Evolutionary conservation across 2,888 invertebrate genomes (phyloP).

Genomic region (Synanthedon formicaeformis): DNA sequence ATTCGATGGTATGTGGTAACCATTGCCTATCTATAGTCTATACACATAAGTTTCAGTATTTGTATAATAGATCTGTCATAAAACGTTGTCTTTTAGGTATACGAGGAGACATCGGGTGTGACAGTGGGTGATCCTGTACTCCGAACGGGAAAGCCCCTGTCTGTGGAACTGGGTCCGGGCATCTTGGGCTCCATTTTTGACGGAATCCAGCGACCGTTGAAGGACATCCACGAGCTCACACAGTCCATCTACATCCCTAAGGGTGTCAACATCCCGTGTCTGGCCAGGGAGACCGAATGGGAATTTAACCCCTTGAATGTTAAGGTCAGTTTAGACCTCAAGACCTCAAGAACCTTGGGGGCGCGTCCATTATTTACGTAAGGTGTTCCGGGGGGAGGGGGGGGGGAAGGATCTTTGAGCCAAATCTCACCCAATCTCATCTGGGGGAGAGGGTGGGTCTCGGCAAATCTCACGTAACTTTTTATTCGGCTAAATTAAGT

Average conservation of each 20-base stretch:
- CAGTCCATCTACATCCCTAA: slow-evolving; percentile 99
- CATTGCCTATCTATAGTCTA: too few relatives aligned
- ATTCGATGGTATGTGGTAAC: too few relatives aligned
- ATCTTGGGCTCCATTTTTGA: slow-evolving; percentile 99
- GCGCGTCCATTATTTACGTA: too few relatives aligned
- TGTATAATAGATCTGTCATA: too few relatives aligned
- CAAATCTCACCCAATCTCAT: too few relatives aligned
- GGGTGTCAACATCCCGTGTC: slow-evolving; percentile 94
- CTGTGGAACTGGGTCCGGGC: slow-evolving; percentile 98
- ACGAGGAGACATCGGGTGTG: slow-evolving; percentile 97
- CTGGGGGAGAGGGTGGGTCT: too few relatives aligned
- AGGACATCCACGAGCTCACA: slow-evolving; percentile 94
- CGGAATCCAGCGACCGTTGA: slow-evolving; percentile 98
- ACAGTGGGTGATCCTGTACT: slow-evolving; percentile 99
- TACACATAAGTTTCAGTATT: too few relatives aligned
- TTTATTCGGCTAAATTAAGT: too few relatives aligned
- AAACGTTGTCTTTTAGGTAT: slow-evolving; percentile 70
- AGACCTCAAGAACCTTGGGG: too few relatives aligned
- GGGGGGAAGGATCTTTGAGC: too few relatives aligned
- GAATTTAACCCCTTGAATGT: slow-evolving; percentile 90
- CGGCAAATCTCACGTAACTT: too few relatives aligned
- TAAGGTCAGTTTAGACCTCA: slow-evolving; percentile 63
- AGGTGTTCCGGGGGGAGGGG: too few relatives aligned
- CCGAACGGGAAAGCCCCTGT: slow-evolving; percentile 97
- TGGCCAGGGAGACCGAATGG: slow-evolving; percentile 87